Evolutionary conservation across 2,888 invertebrate genomes (phyloP).

Genomic region (Torymus aiolomorphi): DNA sequence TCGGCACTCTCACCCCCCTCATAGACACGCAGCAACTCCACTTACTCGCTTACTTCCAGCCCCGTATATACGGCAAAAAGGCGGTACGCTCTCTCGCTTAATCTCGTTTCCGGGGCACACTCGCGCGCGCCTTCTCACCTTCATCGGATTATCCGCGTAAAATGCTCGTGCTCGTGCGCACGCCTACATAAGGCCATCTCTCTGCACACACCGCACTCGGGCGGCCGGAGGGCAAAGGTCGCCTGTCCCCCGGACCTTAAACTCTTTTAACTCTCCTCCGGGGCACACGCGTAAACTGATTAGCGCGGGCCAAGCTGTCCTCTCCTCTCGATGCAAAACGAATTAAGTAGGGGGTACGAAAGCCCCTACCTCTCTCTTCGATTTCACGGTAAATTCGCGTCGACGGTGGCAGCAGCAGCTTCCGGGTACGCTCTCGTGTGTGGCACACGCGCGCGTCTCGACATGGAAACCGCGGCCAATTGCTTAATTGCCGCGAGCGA

Average conservation of each 20-base stretch:
- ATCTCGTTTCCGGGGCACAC: slow-evolving; percentile 8
- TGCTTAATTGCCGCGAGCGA: slow-evolving; percentile 71
- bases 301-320: not conserved
- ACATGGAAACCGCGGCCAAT: slow-evolving; percentile 73
- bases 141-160: slow-evolving; percentile 37
- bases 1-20: too few species aligned
- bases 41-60: too few species aligned
- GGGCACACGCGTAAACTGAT: slow-evolving; percentile 6
- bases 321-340: slow-evolving; percentile 19
- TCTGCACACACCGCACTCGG: not conserved
- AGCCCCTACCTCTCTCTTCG: not conserved
- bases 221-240: not conserved
- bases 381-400: slow-evolving; percentile 10
- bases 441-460: slow-evolving; percentile 42
- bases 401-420: not conserved
- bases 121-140: slow-evolving; percentile 30
- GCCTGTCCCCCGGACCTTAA: not conserved
- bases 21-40: too few species aligned
- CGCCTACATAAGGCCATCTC: not conserved
- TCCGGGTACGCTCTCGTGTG: too few species aligned
- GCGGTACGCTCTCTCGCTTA: not conserved
- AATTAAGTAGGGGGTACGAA: slow-evolving; percentile 12
- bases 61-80: too few species aligned
- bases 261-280: too few species aligned
- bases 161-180: not conserved